These are phyloP conservation scores for Takifugu flavidus DNA, from an alignment of 2,113 vertebrate genomes.

Conservation along the genomic window DNA sequence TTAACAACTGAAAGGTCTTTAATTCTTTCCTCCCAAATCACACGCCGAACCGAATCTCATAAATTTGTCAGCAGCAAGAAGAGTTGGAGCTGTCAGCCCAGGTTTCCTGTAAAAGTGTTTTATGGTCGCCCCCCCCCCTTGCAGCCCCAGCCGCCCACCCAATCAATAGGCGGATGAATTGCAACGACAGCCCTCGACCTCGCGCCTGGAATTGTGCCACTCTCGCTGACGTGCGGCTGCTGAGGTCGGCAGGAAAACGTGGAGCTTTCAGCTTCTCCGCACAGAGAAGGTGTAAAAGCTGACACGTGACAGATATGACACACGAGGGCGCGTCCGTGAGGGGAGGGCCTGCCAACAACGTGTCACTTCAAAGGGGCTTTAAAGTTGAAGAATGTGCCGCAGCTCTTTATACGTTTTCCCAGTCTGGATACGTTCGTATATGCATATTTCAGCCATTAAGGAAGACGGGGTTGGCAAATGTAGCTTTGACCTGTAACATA, in stretches of 20 bases:
- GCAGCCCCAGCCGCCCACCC: constrained; percentile 35
- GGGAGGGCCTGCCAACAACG: constrained; percentile 18
- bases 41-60: constrained; percentile 15
- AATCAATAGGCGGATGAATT: constrained; percentile 63
- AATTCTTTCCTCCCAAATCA: constrained; percentile 19
- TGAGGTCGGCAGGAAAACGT: constrained; percentile 59
- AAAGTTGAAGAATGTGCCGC: no score
- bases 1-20: constrained; percentile 29
- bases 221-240: constrained; percentile 49
- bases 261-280: constrained; percentile 38
- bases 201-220: constrained; percentile 52
- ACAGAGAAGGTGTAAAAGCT: constrained; percentile 48
- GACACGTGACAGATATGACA: constrained; percentile 44
- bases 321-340: constrained; percentile 36
- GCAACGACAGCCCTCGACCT: constrained; percentile 47
- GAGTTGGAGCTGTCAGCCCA: constrained; percentile 24
- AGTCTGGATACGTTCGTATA: no score
- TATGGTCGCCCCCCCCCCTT: constrained; percentile 33
- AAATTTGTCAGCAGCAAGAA: constrained; percentile 46
- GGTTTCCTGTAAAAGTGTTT: constrained; percentile 66
- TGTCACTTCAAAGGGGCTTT: not conserved
- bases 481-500: no score
- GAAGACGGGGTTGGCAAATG: no score
- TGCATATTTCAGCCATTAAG: no score
- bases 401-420: no score